phyloP scores from a whole-genome alignment of 2,888 invertebrate genomes.

The Dendrolimus pini region DNA sequence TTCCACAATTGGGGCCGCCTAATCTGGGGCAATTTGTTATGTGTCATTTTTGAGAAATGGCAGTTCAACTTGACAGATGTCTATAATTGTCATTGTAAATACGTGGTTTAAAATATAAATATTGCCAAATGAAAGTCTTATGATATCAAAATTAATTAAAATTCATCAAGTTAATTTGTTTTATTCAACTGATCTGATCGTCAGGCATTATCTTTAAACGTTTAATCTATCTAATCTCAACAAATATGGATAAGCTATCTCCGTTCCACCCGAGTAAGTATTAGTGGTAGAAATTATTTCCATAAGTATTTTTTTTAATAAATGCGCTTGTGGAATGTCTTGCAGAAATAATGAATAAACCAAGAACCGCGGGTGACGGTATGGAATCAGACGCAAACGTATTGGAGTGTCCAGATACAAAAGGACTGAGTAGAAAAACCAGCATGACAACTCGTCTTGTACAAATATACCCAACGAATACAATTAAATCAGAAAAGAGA shows the following conservation, averaged over 20 bases:
- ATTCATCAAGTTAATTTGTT: too few species aligned
- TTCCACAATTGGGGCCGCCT: too few species aligned
- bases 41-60: too few species aligned
- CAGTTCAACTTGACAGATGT: too few species aligned
- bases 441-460: slow-evolving; percentile 41
- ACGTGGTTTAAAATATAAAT: too few species aligned
- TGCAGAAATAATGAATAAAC: slow-evolving; percentile 58
- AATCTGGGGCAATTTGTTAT: too few species aligned
- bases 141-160: too few species aligned
- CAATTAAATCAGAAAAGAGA: slow-evolving; percentile 75
- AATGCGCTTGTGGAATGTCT: slow-evolving; percentile 8
- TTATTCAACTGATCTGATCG: too few species aligned
- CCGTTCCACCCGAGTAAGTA: slow-evolving; percentile 43
- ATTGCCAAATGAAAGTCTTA: too few species aligned
- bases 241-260: slow-evolving; percentile 33
- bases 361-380: slow-evolving; percentile 85
- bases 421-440: slow-evolving; percentile 15
- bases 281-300: slow-evolving; percentile 2
- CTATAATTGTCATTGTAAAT: too few species aligned
- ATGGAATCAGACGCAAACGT: slow-evolving; percentile 79
- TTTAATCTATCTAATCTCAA: neutral
- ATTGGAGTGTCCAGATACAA: slow-evolving; percentile 24
- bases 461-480: slow-evolving; percentile 76
- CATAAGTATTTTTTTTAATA: neutral
- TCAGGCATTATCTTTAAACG: neutral